Percentiles rank a stretch among this genome's conserved stretches.
Evolutionary conservation across 2,888 invertebrate genomes (phyloP).

Genomic region (Dysmachus trigonus): DNA sequence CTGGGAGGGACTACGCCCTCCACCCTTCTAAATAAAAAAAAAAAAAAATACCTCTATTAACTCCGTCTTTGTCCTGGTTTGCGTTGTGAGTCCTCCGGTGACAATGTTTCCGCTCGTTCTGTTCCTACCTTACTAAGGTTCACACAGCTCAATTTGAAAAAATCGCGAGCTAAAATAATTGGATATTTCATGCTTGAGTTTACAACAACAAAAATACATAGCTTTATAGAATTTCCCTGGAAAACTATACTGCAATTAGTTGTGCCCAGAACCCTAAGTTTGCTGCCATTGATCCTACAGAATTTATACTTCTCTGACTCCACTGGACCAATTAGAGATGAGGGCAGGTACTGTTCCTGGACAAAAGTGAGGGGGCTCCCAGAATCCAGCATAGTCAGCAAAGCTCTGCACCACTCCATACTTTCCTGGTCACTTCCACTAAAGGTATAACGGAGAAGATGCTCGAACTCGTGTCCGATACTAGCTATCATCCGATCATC

Average conservation of each 20-base stretch:
- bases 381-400: conserved; percentile 42
- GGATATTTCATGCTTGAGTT: neutral
- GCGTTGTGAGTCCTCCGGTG: neutral
- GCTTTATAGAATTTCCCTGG: conserved; percentile 37
- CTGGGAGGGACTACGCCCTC: too few species aligned
- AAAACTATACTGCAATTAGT: conserved; percentile 38
- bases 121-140: neutral
- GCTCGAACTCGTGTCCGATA: neutral
- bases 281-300: conserved; percentile 45
- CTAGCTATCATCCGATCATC: neutral
- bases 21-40: too few species aligned
- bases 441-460: neutral
- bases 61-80: too few species aligned
- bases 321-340: conserved; percentile 27
- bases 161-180: too few species aligned
- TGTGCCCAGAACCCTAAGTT: conserved; percentile 28
- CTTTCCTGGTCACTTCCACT: too few species aligned
- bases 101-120: neutral
- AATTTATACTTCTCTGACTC: conserved; percentile 37
- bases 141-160: too few species aligned
- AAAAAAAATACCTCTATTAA: too few species aligned
- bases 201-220: conserved; percentile 43
- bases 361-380: conserved; percentile 46
- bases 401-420: neutral
- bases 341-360: conserved; percentile 41